These are phyloP conservation scores for Megaustenia siamemsis DNA, from an alignment of 2,888 invertebrate genomes.

Conservation along the genomic window DNA sequence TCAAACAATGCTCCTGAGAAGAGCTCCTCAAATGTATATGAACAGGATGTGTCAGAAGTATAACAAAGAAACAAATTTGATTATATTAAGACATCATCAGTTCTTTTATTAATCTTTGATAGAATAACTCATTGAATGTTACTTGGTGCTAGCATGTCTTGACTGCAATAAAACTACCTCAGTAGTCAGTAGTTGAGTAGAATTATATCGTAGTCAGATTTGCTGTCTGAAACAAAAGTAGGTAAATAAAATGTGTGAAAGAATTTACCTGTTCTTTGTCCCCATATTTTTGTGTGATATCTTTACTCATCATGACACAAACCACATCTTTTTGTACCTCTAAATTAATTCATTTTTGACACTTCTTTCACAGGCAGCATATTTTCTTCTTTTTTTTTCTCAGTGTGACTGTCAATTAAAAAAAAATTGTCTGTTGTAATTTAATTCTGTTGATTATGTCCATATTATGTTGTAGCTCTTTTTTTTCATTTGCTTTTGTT, in stretches of 20 bases:
- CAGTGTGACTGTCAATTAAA: background rate
- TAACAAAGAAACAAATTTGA: background rate
- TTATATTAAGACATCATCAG: background rate
- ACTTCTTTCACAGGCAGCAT: slow-evolving; percentile 1
- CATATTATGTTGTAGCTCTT: background rate
- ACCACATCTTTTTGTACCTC: background rate
- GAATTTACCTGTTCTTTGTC: background rate
- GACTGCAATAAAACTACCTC: background rate
- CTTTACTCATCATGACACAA: background rate
- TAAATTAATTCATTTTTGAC: background rate
- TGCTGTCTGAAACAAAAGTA: background rate
- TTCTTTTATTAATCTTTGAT: background rate
- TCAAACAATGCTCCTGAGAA: background rate
- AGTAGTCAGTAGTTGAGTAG: background rate
- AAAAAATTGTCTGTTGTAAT: background rate
- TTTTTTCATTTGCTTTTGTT: background rate
- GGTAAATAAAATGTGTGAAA: background rate
- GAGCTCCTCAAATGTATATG: background rate
- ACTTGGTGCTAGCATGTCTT: background rate
- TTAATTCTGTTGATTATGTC: no score
- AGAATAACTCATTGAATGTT: background rate
- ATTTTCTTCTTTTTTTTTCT: background rate
- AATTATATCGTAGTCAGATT: background rate
- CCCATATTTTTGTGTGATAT: background rate
- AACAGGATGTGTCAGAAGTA: slow-evolving; percentile 3